Evolutionary conservation across 2,113 vertebrate genomes (phyloP).

Genomic region (Rissa tridactyla): DNA sequence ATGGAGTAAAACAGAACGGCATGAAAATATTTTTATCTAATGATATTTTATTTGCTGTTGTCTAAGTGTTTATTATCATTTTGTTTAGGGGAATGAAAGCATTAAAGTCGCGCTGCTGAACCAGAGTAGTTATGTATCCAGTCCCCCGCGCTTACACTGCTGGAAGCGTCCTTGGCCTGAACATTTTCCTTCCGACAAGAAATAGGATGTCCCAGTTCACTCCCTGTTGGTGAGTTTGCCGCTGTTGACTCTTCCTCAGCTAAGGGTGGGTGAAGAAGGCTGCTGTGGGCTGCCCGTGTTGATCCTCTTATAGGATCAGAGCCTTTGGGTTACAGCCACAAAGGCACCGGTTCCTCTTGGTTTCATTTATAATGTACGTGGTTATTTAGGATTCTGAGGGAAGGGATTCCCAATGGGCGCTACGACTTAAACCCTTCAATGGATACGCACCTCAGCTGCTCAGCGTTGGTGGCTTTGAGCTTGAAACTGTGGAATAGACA

Average conservation of each 20-base stretch:
- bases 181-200: background rate
- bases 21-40: background rate
- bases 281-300: background rate
- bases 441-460: background rate
- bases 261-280: background rate
- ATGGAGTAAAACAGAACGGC: background rate
- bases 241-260: background rate
- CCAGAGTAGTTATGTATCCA: background rate
- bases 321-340: background rate
- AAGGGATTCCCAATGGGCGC: background rate
- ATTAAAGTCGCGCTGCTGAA: background rate
- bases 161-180: background rate
- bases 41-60: background rate
- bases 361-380: background rate
- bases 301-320: background rate
- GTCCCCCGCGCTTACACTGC: background rate
- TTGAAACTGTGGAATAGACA: background rate
- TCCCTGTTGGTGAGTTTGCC: background rate
- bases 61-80: background rate
- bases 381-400: background rate
- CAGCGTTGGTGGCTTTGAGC: background rate
- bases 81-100: background rate
- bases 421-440: rapidly evolving
- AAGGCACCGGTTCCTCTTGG: background rate
- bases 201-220: background rate